Evolutionary conservation across 2,113 vertebrate species (phyloP), one percentile per base, ranked within the genome.

Genomic region (Ursus arctos): DNA sequence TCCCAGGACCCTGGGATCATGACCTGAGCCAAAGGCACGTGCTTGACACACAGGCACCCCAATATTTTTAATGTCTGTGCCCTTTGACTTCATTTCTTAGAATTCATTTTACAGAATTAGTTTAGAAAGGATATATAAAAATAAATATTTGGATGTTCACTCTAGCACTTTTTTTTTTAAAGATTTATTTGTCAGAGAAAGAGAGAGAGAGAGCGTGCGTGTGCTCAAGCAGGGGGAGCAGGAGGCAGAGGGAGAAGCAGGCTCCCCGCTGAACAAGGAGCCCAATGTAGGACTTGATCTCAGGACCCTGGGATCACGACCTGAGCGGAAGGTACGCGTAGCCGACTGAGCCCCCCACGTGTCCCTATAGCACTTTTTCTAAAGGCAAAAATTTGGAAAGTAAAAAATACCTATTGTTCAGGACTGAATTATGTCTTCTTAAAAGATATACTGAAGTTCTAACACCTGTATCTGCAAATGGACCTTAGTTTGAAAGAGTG

Each of bases 81-180:
- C 15, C 31, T 94, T 43, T 87, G 14, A 83, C 57, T 94, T 94
- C 11, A 88, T 26, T 85, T 72, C 85, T 86, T 65, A 86, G 15
- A 76, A 85, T 88, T 72, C 57, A 87, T 47, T 79, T 61, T 65
- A 89, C 6, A 92, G 36, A 92, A 83, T 69, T 94, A 87, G 31
- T 71, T 69, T 72, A n/a, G 22, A 85, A 85, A 94, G 53, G 15
- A 28, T 21, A 63, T 26, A 40, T 7, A 67, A 31, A 74, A 65
- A 72, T 43, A 76, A 6, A 19, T 11, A 93, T 72, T 28, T 80
- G 21, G 93, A 80, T 31, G 15, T 85, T 63, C 55, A 86, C 6
- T 86, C 43, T 40, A 84, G 43, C 59, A 94, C 8, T 76, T 31
- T 31, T 28, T 28, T 65, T 65, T 65, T 15, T 33, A 15, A 65